Percentiles rank a stretch among this genome's conserved stretches.
Evolutionary conservation across 2,888 invertebrate species (phyloP).

Genomic region (Patella pellucida): DNA sequence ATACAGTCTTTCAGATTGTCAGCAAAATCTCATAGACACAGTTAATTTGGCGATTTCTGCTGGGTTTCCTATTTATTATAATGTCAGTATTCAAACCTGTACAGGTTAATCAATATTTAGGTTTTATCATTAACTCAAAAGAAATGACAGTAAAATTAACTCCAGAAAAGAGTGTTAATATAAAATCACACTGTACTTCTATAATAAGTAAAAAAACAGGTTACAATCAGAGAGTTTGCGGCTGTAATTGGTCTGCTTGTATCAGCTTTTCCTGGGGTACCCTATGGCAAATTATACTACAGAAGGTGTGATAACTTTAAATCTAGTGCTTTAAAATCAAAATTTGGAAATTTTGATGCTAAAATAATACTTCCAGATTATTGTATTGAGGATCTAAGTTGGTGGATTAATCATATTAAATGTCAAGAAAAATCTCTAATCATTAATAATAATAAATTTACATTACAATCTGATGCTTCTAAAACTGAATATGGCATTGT

Average conservation of each 20-base stretch:
- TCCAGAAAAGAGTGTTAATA: conserved; percentile 25
- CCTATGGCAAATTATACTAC: neutral
- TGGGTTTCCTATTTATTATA: conserved; percentile 10
- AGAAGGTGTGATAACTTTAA: conserved; percentile 3
- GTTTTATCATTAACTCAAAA: conserved; percentile 13
- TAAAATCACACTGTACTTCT: neutral
- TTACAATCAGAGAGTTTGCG: conserved; percentile 14
- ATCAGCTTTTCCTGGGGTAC: conserved; percentile 6
- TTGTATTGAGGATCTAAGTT: conserved; percentile 1
- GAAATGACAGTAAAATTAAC: conserved; percentile 35
- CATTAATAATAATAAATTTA: neutral
- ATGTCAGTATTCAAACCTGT: conserved; percentile 4
- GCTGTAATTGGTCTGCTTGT: conserved; percentile 4
- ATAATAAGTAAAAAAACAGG: neutral
- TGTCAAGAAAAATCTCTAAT: neutral
- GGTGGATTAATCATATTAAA: conserved; percentile 15
- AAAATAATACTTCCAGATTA: neutral
- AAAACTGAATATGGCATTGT: neutral
- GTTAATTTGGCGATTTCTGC: neutral
- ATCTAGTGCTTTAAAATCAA: neutral
- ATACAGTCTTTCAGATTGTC: conserved; percentile 26
- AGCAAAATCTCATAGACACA: neutral
- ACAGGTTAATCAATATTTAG: conserved; percentile 16
- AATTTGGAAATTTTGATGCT: conserved; percentile 9
- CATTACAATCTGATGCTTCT: conserved; percentile 2